These are phyloP conservation scores for Geopemphigus sp. DNA, from an alignment of 1,140 invertebrate species.

Conservation along the genomic window DNA sequence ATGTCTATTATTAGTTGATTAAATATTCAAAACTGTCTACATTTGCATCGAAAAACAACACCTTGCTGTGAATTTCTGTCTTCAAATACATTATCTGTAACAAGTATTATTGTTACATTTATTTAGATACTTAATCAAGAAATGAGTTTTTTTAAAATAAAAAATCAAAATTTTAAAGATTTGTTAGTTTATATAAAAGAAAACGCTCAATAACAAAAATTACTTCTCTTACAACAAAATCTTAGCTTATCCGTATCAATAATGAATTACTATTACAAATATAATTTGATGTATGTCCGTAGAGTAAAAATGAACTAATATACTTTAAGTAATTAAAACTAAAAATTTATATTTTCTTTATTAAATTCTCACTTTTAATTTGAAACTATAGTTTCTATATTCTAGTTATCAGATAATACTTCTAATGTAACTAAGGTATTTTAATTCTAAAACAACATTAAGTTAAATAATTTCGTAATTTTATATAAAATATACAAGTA, in stretches of 20 bases:
- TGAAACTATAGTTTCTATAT: slow-evolving; percentile 9
- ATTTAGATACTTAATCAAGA: no score
- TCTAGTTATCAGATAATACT: slow-evolving; percentile 25
- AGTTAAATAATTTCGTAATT: slow-evolving; percentile 22
- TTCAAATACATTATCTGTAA: no score
- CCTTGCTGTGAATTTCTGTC: no score
- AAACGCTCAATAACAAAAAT: slow-evolving; percentile 36
- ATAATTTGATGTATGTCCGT: slow-evolving; percentile 13
- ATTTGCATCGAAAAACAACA: no score
- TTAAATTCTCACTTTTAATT: background rate
- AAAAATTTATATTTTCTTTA: background rate
- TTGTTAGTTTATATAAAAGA: slow-evolving; percentile 31
- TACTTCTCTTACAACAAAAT: slow-evolving; percentile 18
- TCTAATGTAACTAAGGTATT: slow-evolving; percentile 11
- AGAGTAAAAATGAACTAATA: background rate
- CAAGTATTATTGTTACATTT: no score
- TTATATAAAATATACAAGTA: slow-evolving; percentile 14
- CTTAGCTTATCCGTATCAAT: slow-evolving; percentile 12
- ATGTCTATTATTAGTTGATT: no score
- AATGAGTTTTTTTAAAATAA: no score
- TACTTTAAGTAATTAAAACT: no score
- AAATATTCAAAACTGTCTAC: no score
- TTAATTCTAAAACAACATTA: background rate
- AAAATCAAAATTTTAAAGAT: no score
- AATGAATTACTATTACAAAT: slow-evolving; percentile 24